Conservation (phyloP, 2,113 vertebrate species). For the Corynorhinus townsendii region DNA sequence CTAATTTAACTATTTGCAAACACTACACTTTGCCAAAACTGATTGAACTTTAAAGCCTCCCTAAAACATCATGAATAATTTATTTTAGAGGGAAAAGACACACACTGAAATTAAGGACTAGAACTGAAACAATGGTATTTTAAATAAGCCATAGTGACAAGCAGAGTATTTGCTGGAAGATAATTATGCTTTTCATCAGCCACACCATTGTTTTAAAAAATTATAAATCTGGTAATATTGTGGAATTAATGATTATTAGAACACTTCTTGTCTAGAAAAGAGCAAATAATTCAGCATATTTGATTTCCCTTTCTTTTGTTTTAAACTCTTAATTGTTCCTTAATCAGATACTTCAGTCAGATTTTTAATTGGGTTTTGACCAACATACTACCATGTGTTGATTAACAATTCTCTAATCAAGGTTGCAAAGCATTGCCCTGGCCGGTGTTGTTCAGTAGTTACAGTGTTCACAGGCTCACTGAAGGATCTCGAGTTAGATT, state of each 20-base stretch:
- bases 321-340: slow-evolving; percentile 3
- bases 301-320: neutral
- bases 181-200: slow-evolving; percentile 66
- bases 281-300: neutral
- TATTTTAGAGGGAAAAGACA: slow-evolving; percentile 75
- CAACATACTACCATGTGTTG: slow-evolving; percentile 64
- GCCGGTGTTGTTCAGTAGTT: too few relatives aligned
- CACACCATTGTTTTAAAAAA: slow-evolving; percentile 50
- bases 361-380: slow-evolving; percentile 76
- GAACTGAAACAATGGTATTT: slow-evolving; percentile 63
- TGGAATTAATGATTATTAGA: slow-evolving; percentile 20
- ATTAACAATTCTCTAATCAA: slow-evolving; percentile 78
- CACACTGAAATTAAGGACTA: slow-evolving; percentile 70
- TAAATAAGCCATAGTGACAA: slow-evolving; percentile 67
- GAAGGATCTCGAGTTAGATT: too few relatives aligned
- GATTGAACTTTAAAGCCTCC: slow-evolving; percentile 77
- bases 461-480: too few relatives aligned
- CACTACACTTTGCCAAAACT: slow-evolving; percentile 68
- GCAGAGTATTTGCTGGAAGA: slow-evolving; percentile 62
- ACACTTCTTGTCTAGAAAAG: neutral
- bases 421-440: slow-evolving; percentile 57
- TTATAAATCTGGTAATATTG: slow-evolving; percentile 60
- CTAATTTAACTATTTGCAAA: slow-evolving; percentile 77
- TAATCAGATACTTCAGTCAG: slow-evolving; percentile 70
- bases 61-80: slow-evolving; percentile 71